phyloP scores from a whole-genome alignment of 2,888 invertebrate genomes.

The Syrphus vitripennis region DNA sequence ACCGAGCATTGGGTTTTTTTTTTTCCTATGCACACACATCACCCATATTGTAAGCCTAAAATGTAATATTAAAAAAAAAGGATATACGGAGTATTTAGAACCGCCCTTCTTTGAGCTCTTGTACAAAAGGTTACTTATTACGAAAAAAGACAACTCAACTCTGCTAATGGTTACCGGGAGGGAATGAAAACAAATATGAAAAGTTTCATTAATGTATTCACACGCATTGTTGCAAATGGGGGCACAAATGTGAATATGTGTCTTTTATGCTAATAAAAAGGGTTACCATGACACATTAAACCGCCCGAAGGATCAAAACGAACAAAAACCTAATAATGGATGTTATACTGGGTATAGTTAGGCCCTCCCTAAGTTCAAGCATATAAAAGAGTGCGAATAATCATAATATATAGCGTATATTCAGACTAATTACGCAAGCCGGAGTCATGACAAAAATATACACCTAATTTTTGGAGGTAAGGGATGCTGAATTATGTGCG shows the following conservation, averaged over 20 bases:
- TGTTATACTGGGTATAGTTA: conserved; percentile 21
- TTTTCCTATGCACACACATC: background rate
- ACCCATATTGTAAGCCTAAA: conserved; percentile 52
- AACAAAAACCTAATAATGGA: conserved; percentile 71
- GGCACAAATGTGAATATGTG: conserved; percentile 68
- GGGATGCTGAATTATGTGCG: conserved; percentile 30
- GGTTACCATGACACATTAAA: conserved; percentile 70
- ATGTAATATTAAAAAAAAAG: conserved; percentile 33
- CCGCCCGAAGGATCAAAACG: conserved; percentile 66
- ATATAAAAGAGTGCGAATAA: conserved; percentile 53
- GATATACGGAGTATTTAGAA: conserved; percentile 23
- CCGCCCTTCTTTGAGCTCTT: conserved; percentile 33
- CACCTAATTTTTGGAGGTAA: conserved; percentile 49
- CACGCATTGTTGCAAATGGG: conserved; percentile 64
- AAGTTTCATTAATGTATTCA: conserved; percentile 71
- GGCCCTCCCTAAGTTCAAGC: conserved; percentile 26
- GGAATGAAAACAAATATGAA: conserved; percentile 68
- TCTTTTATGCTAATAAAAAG: conserved; percentile 71
- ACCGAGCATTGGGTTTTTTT: conserved; percentile 55
- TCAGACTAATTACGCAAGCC: conserved; percentile 59
- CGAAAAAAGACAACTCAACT: conserved; percentile 38
- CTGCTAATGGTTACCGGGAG: conserved; percentile 59
- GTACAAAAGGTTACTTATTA: conserved; percentile 33
- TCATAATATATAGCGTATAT: conserved; percentile 65
- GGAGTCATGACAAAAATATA: conserved; percentile 21